A percentile compares a stretch with the other conserved stretches of the same genome.
These are phyloP conservation scores for Patagioenas fasciata DNA, from an alignment of 2,113 vertebrate species.

Conservation along the genomic window DNA sequence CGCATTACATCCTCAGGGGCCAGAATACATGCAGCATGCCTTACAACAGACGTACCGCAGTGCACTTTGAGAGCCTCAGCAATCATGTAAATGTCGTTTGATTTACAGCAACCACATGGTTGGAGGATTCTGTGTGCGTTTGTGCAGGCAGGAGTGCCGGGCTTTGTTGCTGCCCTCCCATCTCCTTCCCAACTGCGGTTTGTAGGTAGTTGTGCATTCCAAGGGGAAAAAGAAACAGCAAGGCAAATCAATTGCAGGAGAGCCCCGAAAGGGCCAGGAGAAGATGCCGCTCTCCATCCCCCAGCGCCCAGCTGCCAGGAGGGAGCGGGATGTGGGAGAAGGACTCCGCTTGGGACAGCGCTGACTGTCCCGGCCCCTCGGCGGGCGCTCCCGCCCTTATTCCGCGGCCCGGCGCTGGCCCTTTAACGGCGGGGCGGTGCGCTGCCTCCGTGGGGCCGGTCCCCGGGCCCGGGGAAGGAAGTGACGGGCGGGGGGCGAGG, in stretches of 20 bases:
- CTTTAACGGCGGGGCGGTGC: slow-evolving; percentile 83
- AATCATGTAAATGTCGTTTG: accelerated
- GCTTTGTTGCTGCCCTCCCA: not conserved
- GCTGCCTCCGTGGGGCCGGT: slow-evolving; percentile 71
- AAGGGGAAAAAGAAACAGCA: accelerated
- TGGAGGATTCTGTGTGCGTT: accelerated
- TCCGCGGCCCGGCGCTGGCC: slow-evolving; percentile 65
- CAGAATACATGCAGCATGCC: accelerated
- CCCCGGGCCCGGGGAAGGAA: slow-evolving; percentile 81
- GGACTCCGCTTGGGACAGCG: not conserved
- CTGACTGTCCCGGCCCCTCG: not conserved
- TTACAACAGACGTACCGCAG: not conserved
- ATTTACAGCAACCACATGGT: accelerated
- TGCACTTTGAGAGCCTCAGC: accelerated
- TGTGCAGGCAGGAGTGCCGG: not conserved
- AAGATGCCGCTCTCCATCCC: accelerated
- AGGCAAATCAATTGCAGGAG: no score
- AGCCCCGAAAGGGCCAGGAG: not conserved
- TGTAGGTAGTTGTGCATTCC: not conserved
- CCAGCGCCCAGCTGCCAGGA: not conserved
- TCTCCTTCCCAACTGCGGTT: not conserved
- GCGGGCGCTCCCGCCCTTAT: not conserved
- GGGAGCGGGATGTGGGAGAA: not conserved
- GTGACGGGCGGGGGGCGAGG: slow-evolving; percentile 77
- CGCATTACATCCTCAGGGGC: accelerated